Evolutionary conservation across 2,888 invertebrate genomes (phyloP).

Genomic region (Mamestra brassicae): DNA sequence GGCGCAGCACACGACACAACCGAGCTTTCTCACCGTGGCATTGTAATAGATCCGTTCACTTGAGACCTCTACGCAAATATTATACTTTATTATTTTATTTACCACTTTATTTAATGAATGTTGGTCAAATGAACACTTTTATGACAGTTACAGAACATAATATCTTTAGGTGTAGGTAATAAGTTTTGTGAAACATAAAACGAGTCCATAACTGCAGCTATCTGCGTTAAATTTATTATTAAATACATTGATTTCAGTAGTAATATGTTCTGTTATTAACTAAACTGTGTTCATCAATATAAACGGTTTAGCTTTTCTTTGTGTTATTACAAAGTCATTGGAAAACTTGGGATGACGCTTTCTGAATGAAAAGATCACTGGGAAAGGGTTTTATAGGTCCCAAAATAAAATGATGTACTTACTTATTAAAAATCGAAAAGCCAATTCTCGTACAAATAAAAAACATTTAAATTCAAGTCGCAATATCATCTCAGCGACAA

Average conservation of each 20-base stretch:
- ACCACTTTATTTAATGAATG: slow-evolving; percentile 49
- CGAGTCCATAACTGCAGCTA: neutral
- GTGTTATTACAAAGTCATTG: too few relatives aligned
- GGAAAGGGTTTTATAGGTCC: too few relatives aligned
- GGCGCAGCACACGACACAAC: slow-evolving; percentile 69
- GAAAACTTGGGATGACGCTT: too few relatives aligned
- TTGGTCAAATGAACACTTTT: slow-evolving; percentile 37
- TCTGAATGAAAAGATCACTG: too few relatives aligned
- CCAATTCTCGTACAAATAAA: too few relatives aligned
- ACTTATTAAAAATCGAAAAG: too few relatives aligned
- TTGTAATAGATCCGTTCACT: slow-evolving; percentile 85
- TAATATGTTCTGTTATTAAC: slow-evolving; percentile 21
- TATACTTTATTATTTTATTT: slow-evolving; percentile 61
- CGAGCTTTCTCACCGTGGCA: slow-evolving; percentile 86
- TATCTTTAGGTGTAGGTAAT: neutral
- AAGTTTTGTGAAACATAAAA: slow-evolving; percentile 4
- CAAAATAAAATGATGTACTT: too few relatives aligned
- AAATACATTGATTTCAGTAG: slow-evolving; percentile 2
- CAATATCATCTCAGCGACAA: too few relatives aligned
- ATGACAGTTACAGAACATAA: slow-evolving; percentile 19
- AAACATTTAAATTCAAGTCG: too few relatives aligned
- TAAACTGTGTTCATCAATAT: neutral
- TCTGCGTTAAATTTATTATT: neutral
- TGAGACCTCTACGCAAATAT: slow-evolving; percentile 78
- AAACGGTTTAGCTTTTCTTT: neutral